phyloP scores from a whole-genome alignment of 2,113 vertebrate genomes.

The Amphiprion ocellaris region DNA sequence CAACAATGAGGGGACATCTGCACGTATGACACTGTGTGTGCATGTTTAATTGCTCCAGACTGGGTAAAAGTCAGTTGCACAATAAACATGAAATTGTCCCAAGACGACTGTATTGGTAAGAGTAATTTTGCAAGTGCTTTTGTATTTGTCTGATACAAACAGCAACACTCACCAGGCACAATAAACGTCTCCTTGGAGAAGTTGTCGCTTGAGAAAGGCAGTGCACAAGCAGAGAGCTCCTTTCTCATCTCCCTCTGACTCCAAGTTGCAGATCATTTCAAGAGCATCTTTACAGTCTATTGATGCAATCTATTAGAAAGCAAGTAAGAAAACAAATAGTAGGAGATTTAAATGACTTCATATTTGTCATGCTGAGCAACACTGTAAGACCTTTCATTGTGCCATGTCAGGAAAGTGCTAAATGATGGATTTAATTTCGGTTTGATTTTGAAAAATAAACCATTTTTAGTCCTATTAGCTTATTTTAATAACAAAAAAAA shows the following conservation, averaged over 20 bases:
- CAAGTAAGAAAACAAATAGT: slow-evolving; percentile 24
- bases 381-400: not conserved
- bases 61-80: not conserved
- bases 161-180: slow-evolving; percentile 94
- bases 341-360: slow-evolving; percentile 1
- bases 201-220: slow-evolving; percentile 96
- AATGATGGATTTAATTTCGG: not conserved
- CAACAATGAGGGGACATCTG: not conserved
- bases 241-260: slow-evolving; percentile 98
- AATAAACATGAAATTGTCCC: not conserved
- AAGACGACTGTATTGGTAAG: not conserved
- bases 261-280: slow-evolving; percentile 99
- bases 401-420: not conserved
- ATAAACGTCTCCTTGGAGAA: slow-evolving; percentile 98
- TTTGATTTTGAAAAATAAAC: not conserved
- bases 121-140: not conserved
- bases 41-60: not conserved
- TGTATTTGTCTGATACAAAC: slow-evolving; percentile 7
- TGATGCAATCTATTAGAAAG: slow-evolving; percentile 88
- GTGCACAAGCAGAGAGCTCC: slow-evolving; percentile 95
- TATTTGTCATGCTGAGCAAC: not conserved
- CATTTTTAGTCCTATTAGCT: not conserved
- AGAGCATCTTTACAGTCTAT: slow-evolving; percentile 99
- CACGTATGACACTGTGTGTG: not conserved
- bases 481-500: no score